Conservation (phyloP, 1,140 invertebrate species). For the Ladona fulva region DNA sequence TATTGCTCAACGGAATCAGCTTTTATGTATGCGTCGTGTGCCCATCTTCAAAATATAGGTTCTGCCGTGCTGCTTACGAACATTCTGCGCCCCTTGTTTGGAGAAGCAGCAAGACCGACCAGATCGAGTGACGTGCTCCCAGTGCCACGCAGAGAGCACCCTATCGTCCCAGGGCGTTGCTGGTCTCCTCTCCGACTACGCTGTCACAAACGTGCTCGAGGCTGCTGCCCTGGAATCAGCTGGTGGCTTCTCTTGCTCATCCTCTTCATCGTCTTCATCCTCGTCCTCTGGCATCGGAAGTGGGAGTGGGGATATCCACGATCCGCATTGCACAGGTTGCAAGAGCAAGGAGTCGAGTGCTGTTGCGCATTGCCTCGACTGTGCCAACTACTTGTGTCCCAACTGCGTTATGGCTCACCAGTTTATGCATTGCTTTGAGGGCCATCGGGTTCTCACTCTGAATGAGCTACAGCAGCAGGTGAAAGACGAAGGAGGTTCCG, state of each 20-base stretch:
- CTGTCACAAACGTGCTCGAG: constrained; percentile 43
- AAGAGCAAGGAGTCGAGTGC: constrained; percentile 77
- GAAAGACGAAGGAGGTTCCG: neutral
- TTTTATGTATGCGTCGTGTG: neutral
- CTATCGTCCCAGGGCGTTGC: constrained; percentile 47
- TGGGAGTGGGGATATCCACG: constrained; percentile 30
- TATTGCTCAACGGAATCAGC: neutral
- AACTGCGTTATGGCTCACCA: constrained; percentile 97
- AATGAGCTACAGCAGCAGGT: constrained; percentile 40
- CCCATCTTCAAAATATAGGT: neutral
- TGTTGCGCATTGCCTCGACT: constrained; percentile 87
- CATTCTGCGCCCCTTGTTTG: constrained; percentile 69
- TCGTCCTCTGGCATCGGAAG: neutral
- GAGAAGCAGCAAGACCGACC: constrained; percentile 60
- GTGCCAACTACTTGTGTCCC: constrained; percentile 87
- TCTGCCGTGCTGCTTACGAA: constrained; percentile 66
- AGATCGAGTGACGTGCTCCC: constrained; percentile 73
- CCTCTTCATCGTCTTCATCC: neutral
- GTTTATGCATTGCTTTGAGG: constrained; percentile 97
- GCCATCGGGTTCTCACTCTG: constrained; percentile 78
- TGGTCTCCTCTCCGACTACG: constrained; percentile 58
- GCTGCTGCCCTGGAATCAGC: neutral
- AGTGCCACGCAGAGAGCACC: constrained; percentile 63
- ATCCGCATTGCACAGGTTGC: constrained; percentile 72
- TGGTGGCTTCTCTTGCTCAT: neutral